Evolutionary conservation across 2,797 vertebrate species (phyloP).

Genomic region (Rhincodon typus): DNA sequence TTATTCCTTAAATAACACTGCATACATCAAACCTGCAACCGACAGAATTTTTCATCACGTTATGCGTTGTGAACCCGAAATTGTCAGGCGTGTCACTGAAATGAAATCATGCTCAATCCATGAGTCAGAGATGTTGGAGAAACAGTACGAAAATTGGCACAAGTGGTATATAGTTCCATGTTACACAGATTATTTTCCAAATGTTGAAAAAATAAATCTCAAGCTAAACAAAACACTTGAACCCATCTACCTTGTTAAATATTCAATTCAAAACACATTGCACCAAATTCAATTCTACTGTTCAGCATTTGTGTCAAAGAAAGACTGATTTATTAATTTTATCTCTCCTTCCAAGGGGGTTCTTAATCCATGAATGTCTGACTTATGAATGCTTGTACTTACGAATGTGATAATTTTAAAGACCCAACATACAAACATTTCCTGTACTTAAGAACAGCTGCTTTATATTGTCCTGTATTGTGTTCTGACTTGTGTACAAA

Average conservation of each 20-base stretch:
- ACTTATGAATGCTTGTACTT: no score
- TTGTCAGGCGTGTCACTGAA: not conserved
- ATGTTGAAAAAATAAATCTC: not conserved
- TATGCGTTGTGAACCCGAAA: not conserved
- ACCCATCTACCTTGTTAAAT: not conserved
- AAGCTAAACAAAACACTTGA: not conserved
- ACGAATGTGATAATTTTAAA: no score
- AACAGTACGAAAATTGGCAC: not conserved
- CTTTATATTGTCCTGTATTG: no score
- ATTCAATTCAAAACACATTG: not conserved
- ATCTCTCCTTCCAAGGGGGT: not conserved
- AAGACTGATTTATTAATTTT: not conserved
- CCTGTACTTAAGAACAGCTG: no score
- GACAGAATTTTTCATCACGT: not conserved
- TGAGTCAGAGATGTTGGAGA: not conserved
- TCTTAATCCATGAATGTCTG: no score
- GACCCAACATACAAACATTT: no score
- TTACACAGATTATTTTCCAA: not conserved
- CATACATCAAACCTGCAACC: not conserved
- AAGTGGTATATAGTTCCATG: not conserved
- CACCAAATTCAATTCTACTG: not conserved
- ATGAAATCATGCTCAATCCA: not conserved
- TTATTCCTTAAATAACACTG: not conserved
- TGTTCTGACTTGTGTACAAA: no score
- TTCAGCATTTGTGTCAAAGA: not conserved